Percentiles rank a stretch among this genome's conserved stretches.
phyloP scores from a whole-genome alignment of 2,888 invertebrate species.

The Drosophila cognata region DNA sequence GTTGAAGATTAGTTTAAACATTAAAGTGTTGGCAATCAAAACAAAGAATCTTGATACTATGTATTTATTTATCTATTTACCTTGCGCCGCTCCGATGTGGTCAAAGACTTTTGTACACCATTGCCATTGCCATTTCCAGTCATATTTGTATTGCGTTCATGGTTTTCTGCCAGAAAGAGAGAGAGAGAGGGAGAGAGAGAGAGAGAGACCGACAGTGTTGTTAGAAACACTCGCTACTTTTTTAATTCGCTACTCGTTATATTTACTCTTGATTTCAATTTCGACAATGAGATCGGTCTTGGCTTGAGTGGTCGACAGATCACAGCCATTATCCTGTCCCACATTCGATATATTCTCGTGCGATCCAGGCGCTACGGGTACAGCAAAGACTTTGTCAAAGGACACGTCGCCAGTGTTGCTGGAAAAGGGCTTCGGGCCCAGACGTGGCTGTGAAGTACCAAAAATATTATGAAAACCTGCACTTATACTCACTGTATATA shows the following conservation, averaged over 20 bases:
- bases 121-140: conserved; percentile 48
- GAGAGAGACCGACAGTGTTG: not conserved
- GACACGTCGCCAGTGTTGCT: conserved; percentile 91
- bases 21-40: conserved; percentile 13
- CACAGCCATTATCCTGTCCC: conserved; percentile 53
- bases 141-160: conserved; percentile 47
- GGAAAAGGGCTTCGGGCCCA: conserved; percentile 94
- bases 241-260: not conserved
- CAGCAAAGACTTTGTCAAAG: conserved; percentile 93
- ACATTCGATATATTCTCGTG: conserved; percentile 82
- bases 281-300: conserved; percentile 84
- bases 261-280: conserved; percentile 86
- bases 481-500: not conserved
- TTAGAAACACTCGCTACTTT: not conserved
- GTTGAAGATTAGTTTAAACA: conserved; percentile 46
- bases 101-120: conserved; percentile 89
- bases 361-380: conserved; percentile 89
- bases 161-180: conserved; percentile 39
- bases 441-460: conserved; percentile 88
- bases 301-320: conserved; percentile 33
- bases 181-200: too few species aligned
- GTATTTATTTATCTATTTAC: conserved; percentile 77
- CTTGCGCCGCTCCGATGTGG: conserved; percentile 92
- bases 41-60: not conserved
- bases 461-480: conserved; percentile 1